phyloP scores from a whole-genome alignment of 2,888 invertebrate species.

The Eristalis tenax region DNA sequence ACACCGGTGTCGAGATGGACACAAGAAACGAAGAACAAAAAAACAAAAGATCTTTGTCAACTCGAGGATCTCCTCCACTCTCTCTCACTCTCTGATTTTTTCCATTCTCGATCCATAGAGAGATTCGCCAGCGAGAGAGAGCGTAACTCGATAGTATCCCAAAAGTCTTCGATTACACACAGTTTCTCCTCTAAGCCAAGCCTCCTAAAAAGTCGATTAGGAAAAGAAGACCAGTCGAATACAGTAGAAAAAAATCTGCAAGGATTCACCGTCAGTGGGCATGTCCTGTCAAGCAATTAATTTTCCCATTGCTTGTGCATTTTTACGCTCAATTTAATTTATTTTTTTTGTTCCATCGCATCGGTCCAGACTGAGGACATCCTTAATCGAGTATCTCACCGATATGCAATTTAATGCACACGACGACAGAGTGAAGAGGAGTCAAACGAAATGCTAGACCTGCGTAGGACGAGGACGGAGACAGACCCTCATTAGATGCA shows the following conservation, averaged over 20 bases:
- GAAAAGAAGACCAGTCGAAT: background rate
- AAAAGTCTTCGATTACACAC: constrained; percentile 54
- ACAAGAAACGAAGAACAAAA: background rate
- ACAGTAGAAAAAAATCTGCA: background rate
- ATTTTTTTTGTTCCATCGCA: background rate
- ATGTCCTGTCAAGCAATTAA: constrained; percentile 56
- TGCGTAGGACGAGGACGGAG: constrained; percentile 1
- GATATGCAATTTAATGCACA: constrained; percentile 59
- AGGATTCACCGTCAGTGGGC: background rate
- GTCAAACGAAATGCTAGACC: background rate
- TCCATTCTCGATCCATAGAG: background rate
- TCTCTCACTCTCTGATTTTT: no score
- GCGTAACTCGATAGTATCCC: constrained; percentile 51
- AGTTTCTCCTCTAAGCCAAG: constrained; percentile 24
- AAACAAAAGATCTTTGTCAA: background rate
- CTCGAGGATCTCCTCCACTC: background rate
- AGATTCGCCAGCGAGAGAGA: background rate
- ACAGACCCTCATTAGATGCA: constrained; percentile 63
- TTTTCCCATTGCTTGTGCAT: constrained; percentile 54
- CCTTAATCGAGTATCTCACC: constrained; percentile 46
- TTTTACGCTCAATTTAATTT: constrained; percentile 67
- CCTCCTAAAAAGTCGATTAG: constrained; percentile 9
- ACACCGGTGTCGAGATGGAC: background rate
- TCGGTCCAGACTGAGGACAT: background rate
- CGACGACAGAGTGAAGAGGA: background rate